Evolutionary conservation across 2,113 vertebrate species (phyloP).

Genomic region (Noturus placidus): DNA sequence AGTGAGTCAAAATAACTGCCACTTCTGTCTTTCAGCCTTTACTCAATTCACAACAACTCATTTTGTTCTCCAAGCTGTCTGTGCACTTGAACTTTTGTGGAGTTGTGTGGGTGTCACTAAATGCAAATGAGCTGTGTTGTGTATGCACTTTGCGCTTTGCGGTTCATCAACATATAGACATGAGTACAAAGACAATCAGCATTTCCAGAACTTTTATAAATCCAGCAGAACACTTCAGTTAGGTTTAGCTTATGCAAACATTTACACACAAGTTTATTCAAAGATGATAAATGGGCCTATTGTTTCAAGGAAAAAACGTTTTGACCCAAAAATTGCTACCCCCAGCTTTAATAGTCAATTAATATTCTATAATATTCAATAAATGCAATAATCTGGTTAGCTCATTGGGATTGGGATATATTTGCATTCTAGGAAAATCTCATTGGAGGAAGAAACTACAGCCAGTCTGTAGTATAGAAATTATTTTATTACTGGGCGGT

Average conservation of each 20-base stretch:
- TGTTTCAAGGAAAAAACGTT: neutral
- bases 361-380: too few relatives aligned
- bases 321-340: neutral
- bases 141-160: neutral
- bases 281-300: neutral
- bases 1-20: neutral
- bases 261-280: neutral
- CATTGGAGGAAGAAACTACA: neutral
- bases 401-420: neutral
- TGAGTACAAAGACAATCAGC: neutral
- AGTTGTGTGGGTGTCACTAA: neutral
- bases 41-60: neutral
- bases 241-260: neutral
- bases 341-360: neutral
- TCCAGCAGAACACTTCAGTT: neutral
- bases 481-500: neutral
- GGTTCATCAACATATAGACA: neutral
- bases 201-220: neutral
- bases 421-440: neutral
- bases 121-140: neutral
- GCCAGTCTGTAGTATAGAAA: neutral
- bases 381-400: neutral
- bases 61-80: neutral
- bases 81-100: neutral
- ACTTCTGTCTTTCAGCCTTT: neutral